Evolutionary conservation across 2,888 invertebrate species (phyloP).

Genomic region (Torymus tubicola): DNA sequence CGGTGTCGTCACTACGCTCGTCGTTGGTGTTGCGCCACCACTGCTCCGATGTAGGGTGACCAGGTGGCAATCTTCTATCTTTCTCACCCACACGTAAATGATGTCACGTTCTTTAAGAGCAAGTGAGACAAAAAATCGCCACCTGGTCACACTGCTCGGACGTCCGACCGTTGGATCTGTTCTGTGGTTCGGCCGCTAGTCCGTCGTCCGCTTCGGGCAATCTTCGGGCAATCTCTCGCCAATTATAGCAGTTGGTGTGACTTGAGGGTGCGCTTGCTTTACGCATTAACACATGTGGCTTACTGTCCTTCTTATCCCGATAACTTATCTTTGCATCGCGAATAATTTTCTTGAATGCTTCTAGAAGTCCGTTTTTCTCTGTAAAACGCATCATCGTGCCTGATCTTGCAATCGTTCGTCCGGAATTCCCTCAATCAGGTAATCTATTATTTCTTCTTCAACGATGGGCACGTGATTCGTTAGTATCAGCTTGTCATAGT

Average conservation of each 20-base stretch:
- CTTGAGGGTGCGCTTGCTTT: neutral
- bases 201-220: conserved; percentile 21
- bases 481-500: conserved; percentile 58
- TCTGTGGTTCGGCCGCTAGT: neutral
- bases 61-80: too few species aligned
- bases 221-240: too few species aligned
- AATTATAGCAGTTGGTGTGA: conserved; percentile 39
- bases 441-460: conserved; percentile 59
- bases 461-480: conserved; percentile 57
- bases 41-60: too few species aligned
- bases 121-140: too few species aligned
- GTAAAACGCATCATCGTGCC: conserved; percentile 58
- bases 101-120: too few species aligned
- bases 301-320: neutral
- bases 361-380: conserved; percentile 40
- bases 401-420: conserved; percentile 56
- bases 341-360: conserved; percentile 57
- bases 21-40: neutral
- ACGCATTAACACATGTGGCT: neutral
- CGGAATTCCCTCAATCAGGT: conserved; percentile 60
- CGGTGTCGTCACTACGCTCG: neutral
- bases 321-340: conserved; percentile 28
- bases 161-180: neutral
- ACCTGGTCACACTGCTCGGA: neutral
- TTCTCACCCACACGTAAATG: too few species aligned